These are phyloP conservation scores for Macrophya annulata DNA, from an alignment of 2,888 invertebrate species.

Conservation along the genomic window DNA sequence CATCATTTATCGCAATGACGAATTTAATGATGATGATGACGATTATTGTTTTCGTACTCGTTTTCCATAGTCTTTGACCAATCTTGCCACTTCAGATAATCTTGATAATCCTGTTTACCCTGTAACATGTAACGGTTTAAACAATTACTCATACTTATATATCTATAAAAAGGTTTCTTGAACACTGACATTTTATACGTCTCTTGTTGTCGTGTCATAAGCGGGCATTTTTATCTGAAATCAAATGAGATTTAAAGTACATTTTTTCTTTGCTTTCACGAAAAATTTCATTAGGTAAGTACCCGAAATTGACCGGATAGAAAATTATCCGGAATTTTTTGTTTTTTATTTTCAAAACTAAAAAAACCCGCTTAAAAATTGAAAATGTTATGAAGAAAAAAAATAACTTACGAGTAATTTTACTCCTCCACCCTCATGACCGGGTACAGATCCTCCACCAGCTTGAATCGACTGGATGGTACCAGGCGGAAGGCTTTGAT, in stretches of 20 bases:
- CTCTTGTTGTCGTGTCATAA: conserved; percentile 65
- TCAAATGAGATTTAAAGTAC: conserved; percentile 60
- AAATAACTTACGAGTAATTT: conserved; percentile 73
- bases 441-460: conserved; percentile 74
- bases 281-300: background rate
- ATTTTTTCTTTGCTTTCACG: background rate
- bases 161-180: conserved; percentile 51
- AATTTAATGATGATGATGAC: conserved; percentile 69
- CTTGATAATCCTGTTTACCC: conserved; percentile 65
- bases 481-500: conserved; percentile 76
- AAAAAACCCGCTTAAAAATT: background rate
- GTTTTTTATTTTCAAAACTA: background rate
- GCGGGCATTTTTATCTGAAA: conserved; percentile 77
- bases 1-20: conserved; percentile 65
- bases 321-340: background rate
- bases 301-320: background rate
- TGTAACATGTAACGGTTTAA: conserved; percentile 59
- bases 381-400: background rate
- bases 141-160: conserved; percentile 56
- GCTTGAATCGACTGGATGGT: conserved; percentile 74
- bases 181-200: conserved; percentile 65
- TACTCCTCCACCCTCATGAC: conserved; percentile 75
- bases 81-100: conserved; percentile 66
- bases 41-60: conserved; percentile 62
- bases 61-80: conserved; percentile 69